Evolutionary conservation across 2,113 vertebrate species (phyloP).

Genomic region (Phalacrocorax brasilianus): DNA sequence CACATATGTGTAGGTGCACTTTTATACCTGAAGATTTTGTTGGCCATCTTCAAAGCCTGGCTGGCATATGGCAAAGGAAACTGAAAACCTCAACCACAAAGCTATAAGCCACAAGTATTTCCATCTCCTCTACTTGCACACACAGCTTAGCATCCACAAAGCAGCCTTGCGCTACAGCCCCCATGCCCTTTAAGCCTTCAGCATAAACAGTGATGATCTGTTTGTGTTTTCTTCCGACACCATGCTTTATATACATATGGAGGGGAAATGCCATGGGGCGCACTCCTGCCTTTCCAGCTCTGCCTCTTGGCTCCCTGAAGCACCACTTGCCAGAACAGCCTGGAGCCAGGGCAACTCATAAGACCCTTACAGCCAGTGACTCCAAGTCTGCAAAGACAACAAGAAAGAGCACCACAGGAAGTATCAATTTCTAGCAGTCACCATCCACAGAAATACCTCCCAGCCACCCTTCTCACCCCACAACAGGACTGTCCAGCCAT

Average conservation of each 20-base stretch:
- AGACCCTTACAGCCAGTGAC: background rate
- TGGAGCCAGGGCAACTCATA: background rate
- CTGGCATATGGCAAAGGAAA: background rate
- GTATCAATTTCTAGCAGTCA: background rate
- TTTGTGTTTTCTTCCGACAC: background rate
- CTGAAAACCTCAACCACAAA: background rate
- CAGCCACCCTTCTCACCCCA: background rate
- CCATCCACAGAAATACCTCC: background rate
- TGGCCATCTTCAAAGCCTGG: background rate
- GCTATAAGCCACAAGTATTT: background rate
- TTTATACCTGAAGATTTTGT: background rate
- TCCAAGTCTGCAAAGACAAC: background rate
- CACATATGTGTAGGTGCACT: rapidly evolving
- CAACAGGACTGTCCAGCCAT: background rate
- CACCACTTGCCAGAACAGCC: background rate
- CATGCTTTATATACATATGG: background rate
- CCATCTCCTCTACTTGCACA: background rate
- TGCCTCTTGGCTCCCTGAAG: background rate
- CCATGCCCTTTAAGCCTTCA: background rate
- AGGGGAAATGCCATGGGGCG: background rate
- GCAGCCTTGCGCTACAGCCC: background rate
- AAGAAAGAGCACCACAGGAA: background rate
- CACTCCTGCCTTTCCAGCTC: background rate
- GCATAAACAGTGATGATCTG: background rate
- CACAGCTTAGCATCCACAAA: background rate